phyloP scores from a whole-genome alignment of 2,113 vertebrate genomes.

The Cathartes aura region DNA sequence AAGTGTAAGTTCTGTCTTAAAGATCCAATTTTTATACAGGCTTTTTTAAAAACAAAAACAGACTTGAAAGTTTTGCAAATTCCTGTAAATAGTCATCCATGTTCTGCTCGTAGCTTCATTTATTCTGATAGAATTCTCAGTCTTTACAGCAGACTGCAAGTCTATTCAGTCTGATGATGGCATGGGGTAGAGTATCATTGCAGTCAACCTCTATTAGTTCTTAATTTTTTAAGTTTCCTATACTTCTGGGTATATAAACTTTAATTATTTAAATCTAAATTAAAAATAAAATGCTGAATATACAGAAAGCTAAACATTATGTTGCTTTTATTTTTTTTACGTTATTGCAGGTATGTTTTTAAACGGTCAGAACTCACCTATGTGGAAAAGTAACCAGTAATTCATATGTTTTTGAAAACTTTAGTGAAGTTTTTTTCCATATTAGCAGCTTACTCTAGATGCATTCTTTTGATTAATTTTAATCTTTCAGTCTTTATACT shows the following conservation, averaged over 20 bases:
- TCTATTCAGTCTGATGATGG: neutral
- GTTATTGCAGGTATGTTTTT: neutral
- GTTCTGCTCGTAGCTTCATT: neutral
- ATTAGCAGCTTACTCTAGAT: neutral
- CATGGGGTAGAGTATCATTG: neutral
- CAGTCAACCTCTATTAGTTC: neutral
- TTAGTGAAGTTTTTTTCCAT: neutral
- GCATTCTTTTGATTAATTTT: neutral
- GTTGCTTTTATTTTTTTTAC: neutral
- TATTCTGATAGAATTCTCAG: neutral
- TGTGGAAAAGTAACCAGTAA: neutral
- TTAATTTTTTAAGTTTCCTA: neutral
- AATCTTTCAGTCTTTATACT: neutral
- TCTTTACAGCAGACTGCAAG: neutral
- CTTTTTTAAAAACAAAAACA: neutral
- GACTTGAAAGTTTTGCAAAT: neutral
- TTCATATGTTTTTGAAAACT: neutral
- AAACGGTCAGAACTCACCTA: neutral
- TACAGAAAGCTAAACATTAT: neutral
- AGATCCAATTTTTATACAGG: neutral
- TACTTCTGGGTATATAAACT: neutral
- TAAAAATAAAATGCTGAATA: neutral
- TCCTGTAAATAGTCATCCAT: neutral
- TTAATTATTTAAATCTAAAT: neutral
- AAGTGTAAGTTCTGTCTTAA: neutral